phyloP scores from a whole-genome alignment of 2,797 vertebrate species.

The Eutrigla gurnardus region DNA sequence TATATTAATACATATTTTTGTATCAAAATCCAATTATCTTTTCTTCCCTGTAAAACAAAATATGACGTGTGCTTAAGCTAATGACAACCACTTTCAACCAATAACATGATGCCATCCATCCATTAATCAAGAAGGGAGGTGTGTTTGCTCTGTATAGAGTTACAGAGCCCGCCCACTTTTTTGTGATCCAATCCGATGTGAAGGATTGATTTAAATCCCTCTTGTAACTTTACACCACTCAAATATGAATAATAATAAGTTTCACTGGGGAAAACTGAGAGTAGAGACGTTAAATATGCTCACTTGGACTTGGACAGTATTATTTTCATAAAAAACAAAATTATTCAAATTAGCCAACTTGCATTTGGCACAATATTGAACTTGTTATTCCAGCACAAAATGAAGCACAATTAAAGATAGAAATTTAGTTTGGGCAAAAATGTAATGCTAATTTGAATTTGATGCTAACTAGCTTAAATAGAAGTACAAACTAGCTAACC shows the following conservation, averaged over 20 bases:
- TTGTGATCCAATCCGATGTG: background rate
- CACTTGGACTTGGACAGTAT: background rate
- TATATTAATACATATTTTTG: too few relatives aligned
- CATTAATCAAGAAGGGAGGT: background rate
- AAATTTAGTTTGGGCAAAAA: background rate
- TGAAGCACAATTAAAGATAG: background rate
- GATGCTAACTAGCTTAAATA: constrained; percentile 2
- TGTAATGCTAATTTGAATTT: constrained; percentile 1
- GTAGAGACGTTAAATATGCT: too few relatives aligned
- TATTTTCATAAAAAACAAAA: constrained; percentile 5
- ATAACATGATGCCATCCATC: background rate
- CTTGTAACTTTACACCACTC: too few relatives aligned
- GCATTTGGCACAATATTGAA: background rate
- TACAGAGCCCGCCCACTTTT: background rate
- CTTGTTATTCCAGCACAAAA: background rate
- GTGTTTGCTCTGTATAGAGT: background rate
- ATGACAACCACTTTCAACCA: background rate
- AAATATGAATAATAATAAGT: background rate
- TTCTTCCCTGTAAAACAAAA: background rate
- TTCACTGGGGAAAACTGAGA: background rate
- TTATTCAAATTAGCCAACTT: background rate
- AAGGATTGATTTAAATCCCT: background rate
- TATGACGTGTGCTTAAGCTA: background rate
- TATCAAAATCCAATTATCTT: background rate
- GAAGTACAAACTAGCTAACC: background rate